Evolutionary conservation across 2,888 invertebrate species (phyloP).

Genomic region (Perithous albicinctus): DNA sequence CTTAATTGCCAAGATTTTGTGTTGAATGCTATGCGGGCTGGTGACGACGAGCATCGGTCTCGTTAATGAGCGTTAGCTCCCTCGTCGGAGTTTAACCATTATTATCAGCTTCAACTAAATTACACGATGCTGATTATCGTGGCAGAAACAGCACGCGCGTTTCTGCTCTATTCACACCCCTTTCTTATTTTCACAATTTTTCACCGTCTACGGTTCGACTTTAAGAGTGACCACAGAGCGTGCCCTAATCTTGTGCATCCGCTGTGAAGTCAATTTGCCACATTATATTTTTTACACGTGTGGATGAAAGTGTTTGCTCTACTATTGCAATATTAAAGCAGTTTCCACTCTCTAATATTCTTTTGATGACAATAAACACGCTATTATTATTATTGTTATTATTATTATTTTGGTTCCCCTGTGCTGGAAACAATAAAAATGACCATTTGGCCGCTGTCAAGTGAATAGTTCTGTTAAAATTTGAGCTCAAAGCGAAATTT

Average conservation of each 20-base stretch:
- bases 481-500: too few relatives aligned
- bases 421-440: too few relatives aligned
- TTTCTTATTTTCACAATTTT: constrained; percentile 41
- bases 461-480: too few relatives aligned
- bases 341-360: constrained; percentile 2
- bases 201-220: constrained; percentile 20
- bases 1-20: constrained; percentile 21
- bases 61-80: too few relatives aligned
- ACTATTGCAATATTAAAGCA: background rate
- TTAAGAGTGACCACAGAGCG: constrained; percentile 42
- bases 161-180: constrained; percentile 32
- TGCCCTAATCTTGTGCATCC: constrained; percentile 63
- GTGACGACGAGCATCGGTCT: background rate
- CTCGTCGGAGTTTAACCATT: too few relatives aligned
- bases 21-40: background rate
- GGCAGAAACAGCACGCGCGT: constrained; percentile 50
- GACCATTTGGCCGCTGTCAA: too few relatives aligned
- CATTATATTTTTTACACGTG: background rate
- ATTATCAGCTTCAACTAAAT: constrained; percentile 11
- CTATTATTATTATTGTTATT: background rate
- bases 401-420: too few relatives aligned
- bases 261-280: constrained; percentile 59
- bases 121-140: constrained; percentile 24
- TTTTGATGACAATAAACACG: background rate
- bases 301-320: constrained; percentile 15